Base-by-base conservation (phyloP, 2,113 vertebrate genomes). In the Riparia riparia region DNA sequence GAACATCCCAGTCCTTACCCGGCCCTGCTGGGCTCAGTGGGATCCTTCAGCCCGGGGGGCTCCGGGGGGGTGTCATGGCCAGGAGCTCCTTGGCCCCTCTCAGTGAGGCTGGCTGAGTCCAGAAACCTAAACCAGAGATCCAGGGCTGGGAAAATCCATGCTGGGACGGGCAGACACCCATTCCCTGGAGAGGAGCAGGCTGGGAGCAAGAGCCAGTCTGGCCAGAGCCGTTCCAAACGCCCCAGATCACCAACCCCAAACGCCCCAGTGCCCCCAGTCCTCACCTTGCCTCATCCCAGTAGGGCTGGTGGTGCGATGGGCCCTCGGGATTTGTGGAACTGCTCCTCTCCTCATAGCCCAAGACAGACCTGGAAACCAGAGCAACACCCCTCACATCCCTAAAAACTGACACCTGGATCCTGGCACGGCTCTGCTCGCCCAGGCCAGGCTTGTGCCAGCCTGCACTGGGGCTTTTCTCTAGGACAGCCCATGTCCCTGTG, bases 61-160 rank as follows among this genome's bases (percentile, higher is more conserved):
- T 95, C 93, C 6, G 37, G 16, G 12, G 15, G 50, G 34, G 7
- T 25, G 34, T 24, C 25, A 4, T 9, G 63, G 63, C 56, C 70
- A 41, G 84, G 20, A 76, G 45, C 45, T n/a, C 80, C 91, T 53
- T 69, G 87, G 12, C 20, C 61, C 45, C 34, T 87, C 84, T 88
- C 93, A 41, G 5, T 39, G 32, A 5, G 54, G 87, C 26, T 53
- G 37, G 0, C 45, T 17, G 90, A 91, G 78, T 53, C 81, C 5
- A 5, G 39, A 88, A 85, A 45, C 54, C 96, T 97, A 57, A 87
- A 87, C 44, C 28, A 79, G 77, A 90, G 34, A 91, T 3, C 34
- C 49, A 54, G 21, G 37, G 14, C 28, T 39, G 29, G 49, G 51
- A 74, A 63, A 87, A 85, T 31, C 10, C 32, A 7, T 2, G 8